Conservation (phyloP, 92 coral and sea anemone genomes). For the Meandrina meandrites region DNA sequence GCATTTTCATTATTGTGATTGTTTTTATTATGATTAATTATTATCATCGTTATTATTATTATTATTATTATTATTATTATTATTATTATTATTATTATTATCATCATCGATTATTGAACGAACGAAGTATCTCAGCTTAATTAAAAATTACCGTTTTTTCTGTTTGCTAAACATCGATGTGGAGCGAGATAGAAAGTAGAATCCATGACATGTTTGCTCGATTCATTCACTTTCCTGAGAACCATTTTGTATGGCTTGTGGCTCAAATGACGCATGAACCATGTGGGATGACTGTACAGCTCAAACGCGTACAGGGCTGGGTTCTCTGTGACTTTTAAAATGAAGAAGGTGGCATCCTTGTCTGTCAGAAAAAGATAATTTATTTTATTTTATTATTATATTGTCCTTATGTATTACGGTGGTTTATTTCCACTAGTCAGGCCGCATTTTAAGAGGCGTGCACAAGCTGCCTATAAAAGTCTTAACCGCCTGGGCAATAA, state of each 20-base stretch:
- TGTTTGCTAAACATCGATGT: constrained; percentile 19
- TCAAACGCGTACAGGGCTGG: constrained; percentile 83
- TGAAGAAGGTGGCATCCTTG: constrained; percentile 88
- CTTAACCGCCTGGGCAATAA: neutral
- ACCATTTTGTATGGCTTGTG: constrained; percentile 57
- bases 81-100: no score
- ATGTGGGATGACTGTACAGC: constrained; percentile 73
- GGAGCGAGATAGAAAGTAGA: constrained; percentile 67
- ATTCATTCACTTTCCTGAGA: constrained; percentile 60
- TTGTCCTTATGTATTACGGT: neutral
- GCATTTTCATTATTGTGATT: no score
- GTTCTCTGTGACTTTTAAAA: constrained; percentile 65
- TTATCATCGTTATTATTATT: no score
- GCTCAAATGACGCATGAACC: constrained; percentile 73
- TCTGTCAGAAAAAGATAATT: constrained; percentile 41
- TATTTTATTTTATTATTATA: neutral
- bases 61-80: no score
- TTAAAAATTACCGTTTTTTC: neutral
- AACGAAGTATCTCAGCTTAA: no score
- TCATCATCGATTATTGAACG: no score
- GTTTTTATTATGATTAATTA: no score
- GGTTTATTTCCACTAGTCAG: neutral
- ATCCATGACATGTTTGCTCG: constrained; percentile 63
- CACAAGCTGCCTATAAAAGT: neutral
- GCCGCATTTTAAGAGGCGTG: neutral